A percentile compares a stretch with the other conserved stretches of the same genome.
Evolutionary conservation across 2,888 invertebrate species (phyloP).

Genomic region (Ditula angustiorana): DNA sequence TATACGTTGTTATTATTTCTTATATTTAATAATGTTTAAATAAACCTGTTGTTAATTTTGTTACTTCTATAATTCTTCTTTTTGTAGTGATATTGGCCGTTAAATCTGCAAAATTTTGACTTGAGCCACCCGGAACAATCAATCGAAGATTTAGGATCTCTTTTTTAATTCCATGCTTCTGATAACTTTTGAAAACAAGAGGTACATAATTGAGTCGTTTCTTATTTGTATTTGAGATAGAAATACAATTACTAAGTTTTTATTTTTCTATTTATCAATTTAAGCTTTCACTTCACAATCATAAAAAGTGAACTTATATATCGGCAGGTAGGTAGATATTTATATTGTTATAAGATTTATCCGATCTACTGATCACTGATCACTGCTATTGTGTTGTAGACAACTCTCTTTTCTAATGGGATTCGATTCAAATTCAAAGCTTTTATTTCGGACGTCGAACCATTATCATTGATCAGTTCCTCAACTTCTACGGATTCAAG

Average conservation of each 20-base stretch:
- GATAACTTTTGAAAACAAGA: neutral
- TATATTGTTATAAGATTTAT: neutral
- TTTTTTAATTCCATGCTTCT: no score
- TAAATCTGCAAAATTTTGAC: no score
- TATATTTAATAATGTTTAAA: neutral
- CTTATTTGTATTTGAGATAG: neutral
- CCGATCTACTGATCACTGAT: neutral
- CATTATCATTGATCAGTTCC: neutral
- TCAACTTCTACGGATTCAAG: neutral
- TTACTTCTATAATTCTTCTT: no score
- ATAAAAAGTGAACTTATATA: neutral
- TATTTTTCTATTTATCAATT: no score
- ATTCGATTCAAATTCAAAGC: neutral
- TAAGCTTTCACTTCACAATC: neutral
- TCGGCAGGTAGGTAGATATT: no score
- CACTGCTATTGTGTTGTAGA: neutral
- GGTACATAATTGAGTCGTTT: no score
- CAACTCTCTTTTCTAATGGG: neutral
- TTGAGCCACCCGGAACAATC: no score
- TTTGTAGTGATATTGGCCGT: no score
- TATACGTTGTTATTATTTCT: no score
- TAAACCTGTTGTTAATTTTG: neutral
- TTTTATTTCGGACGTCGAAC: neutral
- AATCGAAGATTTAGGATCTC: no score
- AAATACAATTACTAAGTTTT: neutral